Conservation (phyloP, 2,797 vertebrate species). For the Sparidentex hasta region DNA sequence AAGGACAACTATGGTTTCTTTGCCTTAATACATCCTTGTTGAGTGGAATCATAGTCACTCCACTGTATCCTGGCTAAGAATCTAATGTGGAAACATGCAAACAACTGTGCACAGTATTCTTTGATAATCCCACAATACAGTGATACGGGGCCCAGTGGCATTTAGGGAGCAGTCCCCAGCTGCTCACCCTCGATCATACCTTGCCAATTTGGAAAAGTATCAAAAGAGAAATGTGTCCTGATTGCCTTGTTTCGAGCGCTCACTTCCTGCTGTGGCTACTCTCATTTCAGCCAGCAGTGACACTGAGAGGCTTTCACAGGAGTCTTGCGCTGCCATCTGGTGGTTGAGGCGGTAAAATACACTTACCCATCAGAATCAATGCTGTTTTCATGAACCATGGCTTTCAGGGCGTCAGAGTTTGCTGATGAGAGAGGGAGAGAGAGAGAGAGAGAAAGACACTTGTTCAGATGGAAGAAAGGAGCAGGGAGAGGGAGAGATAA, state of each 20-base stretch:
- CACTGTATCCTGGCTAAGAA: slow-evolving; percentile 1
- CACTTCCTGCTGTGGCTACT: slow-evolving; percentile 25
- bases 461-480: not conserved
- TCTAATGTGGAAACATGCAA: slow-evolving; percentile 17
- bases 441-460: slow-evolving; percentile 21
- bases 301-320: not conserved
- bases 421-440: slow-evolving; percentile 80
- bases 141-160: slow-evolving; percentile 39
- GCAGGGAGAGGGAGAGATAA: slow-evolving; percentile 32
- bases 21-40: not conserved
- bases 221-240: slow-evolving; percentile 67
- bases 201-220: slow-evolving; percentile 59
- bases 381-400: slow-evolving; percentile 93
- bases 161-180: slow-evolving; percentile 48
- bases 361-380: slow-evolving; percentile 93
- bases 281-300: not conserved
- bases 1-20: not conserved
- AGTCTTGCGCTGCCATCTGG: slow-evolving; percentile 72
- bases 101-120: slow-evolving; percentile 23
- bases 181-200: slow-evolving; percentile 63
- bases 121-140: slow-evolving; percentile 37
- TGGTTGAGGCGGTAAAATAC: slow-evolving; percentile 44
- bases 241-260: slow-evolving; percentile 40
- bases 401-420: slow-evolving; percentile 94
- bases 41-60: not conserved